Base-by-base conservation (phyloP, 2,888 invertebrate genomes). In the Drosophila birchii region DNA sequence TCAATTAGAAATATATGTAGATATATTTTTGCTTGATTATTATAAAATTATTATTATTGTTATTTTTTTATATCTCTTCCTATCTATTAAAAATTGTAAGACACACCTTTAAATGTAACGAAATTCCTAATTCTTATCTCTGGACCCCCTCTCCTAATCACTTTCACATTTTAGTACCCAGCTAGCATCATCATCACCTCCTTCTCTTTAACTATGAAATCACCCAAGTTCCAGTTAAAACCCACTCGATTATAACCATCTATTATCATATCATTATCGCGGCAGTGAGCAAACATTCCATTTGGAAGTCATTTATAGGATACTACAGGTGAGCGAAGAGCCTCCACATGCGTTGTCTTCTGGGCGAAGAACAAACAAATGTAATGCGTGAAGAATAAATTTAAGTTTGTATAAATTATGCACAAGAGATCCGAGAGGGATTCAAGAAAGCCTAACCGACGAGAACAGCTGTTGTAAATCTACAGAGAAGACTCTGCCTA, bases 331-430 rank as follows among this genome's bases (percentile, higher is more conserved):
- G 58, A n/a, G 57, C 64, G 29, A 32, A 12, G n/a, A 18, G 49
- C 18, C 12, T 1, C 12, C 51, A 43, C 44, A 26, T 54, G 41
- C 29, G 29, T 29, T 59, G 60, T 41, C n/a, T 45, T 39, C 16
- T 16, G 9, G 23, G 23, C 23, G 7, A 5, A 23, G 7, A 5
- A 23, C 36, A 77, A 82, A 82, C 68, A 78, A 56, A 60, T 79
- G 54, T 57, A 78, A 80, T 86, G 83, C 87, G 83, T 84, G 83
- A 84, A 84, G 41, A 80, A 78, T 86, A 88, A 86, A 84, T 80
- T 73, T 75, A 75, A 49, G 57, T 74, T 72, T 18, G 11, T 41
- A 75, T 84, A 88, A 84, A 84, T 86, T 61, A 73, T 41, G 26
- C 36, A 45, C 23, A 45, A 49, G 53, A 57, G 26, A 36, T 20